A percentile compares a stretch with the other conserved stretches of the same genome.
Evolutionary conservation across 2,888 invertebrate species (phyloP).

Genomic region (Amblyjoppa fuscipennis): DNA sequence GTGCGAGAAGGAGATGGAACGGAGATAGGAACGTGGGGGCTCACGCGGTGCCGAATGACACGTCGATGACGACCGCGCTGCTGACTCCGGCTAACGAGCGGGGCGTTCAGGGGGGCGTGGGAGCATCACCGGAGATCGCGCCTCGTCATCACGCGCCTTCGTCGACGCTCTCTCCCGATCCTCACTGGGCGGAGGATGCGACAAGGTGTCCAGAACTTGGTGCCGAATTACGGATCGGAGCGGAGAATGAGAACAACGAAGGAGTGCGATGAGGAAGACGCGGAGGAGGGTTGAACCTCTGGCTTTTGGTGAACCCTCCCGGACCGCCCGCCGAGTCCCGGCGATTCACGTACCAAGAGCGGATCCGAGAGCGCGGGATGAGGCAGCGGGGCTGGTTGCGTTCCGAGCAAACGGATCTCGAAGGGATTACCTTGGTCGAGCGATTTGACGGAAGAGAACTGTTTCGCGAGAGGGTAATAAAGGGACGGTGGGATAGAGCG

Average conservation of each 20-base stretch:
- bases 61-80: slow-evolving; percentile 85
- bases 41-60: slow-evolving; percentile 83
- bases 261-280: slow-evolving; percentile 58
- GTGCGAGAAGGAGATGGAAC: slow-evolving; percentile 69
- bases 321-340: slow-evolving; percentile 48
- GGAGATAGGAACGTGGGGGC: slow-evolving; percentile 71
- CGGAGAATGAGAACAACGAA: slow-evolving; percentile 58
- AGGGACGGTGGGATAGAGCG: slow-evolving; percentile 24
- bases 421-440: slow-evolving; percentile 76
- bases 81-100: slow-evolving; percentile 85
- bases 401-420: slow-evolving; percentile 71
- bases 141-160: slow-evolving; percentile 82
- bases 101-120: slow-evolving; percentile 83
- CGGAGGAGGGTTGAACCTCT: slow-evolving; percentile 57
- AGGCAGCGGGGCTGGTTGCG: slow-evolving; percentile 59
- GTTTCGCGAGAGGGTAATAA: slow-evolving; percentile 64
- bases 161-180: slow-evolving; percentile 35
- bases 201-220: slow-evolving; percentile 62
- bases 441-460: slow-evolving; percentile 76
- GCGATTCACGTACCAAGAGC: slow-evolving; percentile 60
- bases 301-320: slow-evolving; percentile 54
- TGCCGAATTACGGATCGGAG: slow-evolving; percentile 48
- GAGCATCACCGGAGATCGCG: slow-evolving; percentile 82
- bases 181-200: slow-evolving; percentile 43
- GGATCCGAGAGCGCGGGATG: neutral